Base-by-base conservation (phyloP, 2,888 invertebrate genomes). In the Hylaea fasciaria region DNA sequence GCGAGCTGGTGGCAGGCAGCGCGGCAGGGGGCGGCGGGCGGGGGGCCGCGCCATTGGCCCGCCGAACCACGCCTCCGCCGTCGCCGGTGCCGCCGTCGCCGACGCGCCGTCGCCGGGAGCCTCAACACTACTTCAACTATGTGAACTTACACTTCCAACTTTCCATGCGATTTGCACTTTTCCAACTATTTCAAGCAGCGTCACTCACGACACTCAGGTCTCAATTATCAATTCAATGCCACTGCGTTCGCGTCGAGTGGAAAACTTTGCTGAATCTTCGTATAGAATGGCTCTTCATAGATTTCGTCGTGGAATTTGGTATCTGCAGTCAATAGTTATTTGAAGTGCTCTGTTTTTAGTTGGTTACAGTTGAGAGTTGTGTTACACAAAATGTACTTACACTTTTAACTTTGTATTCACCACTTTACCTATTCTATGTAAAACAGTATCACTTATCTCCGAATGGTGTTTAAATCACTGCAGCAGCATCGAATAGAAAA, bases 11-110 rank as follows among this genome's bases (percentile, higher is more conserved):
- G 88, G 82, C 74, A 78, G 81, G 82, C 81, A 80, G 74, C 78
- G 82, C 78, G 80, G 73, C 74, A 78, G 82, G 85, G 82, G 86
- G 87, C 81, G 85, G 83, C 80, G 83, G 83, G 83, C 73, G 83
- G 84, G 82, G 81, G 81, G 80, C 78, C 83, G 83, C 87, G 89
- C 87, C 85, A 89, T 89, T 88, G 91, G 89, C 85, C 83, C 88
- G 88, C 80, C 83, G 79, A 87, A 88, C 83, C 87, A 86, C 91
- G 89, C 89, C 90, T 87, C 83, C 86, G 83, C 69, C 82, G 82
- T 65, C 80, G 84, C 76, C 76, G 85, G 72, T 80, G 84, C 77
- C 81, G 80, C 69, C 80, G 79, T 74, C 79, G 73, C 79, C 86
- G 80, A 70, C 73, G 68, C 76, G 71, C 72, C 80, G 73, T 76